Conservation (phyloP, 2,888 invertebrate genomes). For the Scaptomyza reducta region DNA sequence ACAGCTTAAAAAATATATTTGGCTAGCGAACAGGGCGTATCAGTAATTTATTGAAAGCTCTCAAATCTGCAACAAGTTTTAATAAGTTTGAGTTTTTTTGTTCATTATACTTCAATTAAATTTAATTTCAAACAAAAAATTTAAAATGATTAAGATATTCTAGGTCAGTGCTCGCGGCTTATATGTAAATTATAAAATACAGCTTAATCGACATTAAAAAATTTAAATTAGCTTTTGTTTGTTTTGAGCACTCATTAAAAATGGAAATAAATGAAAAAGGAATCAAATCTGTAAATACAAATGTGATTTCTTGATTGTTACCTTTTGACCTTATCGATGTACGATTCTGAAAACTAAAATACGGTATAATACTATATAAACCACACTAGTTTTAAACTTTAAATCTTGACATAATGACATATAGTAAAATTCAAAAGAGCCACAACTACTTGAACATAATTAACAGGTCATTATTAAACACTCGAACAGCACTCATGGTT, state of each 20-base stretch:
- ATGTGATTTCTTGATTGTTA: not conserved
- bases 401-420: not conserved
- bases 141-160: slow-evolving; percentile 7
- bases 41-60: not conserved
- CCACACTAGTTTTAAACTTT: not conserved
- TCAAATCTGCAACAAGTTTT: not conserved
- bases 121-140: not conserved
- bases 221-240: slow-evolving; percentile 19
- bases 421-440: no score
- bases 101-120: not conserved
- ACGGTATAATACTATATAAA: not conserved
- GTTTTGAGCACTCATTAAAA: not conserved
- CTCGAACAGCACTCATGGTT: not conserved
- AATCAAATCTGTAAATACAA: not conserved
- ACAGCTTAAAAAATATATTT: not conserved
- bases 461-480: not conserved
- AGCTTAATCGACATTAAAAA: no score
- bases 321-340: not conserved
- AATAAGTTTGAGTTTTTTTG: not conserved
- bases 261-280: not conserved
- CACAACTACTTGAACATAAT: not conserved
- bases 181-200: slow-evolving; percentile 23
- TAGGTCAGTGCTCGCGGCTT: slow-evolving; percentile 4
- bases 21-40: not conserved
- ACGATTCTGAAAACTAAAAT: no score